Evolutionary conservation across 2,888 invertebrate species (phyloP).

Genomic region (Andrena trimmerana): DNA sequence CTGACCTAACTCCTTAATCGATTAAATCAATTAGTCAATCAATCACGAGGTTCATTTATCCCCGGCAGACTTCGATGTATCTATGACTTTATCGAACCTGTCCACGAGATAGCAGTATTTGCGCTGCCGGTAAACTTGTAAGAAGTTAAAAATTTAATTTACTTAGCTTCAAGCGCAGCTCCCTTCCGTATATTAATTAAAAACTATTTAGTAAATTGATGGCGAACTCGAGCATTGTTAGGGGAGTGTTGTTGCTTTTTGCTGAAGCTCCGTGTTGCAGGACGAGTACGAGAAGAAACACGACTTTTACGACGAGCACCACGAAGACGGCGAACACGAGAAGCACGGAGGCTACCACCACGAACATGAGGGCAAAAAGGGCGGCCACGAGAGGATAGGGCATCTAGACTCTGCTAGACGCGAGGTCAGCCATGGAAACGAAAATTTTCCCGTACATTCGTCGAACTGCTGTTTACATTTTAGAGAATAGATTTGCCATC

Average conservation of each 20-base stretch:
- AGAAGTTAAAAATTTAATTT: constrained; percentile 4
- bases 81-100: neutral
- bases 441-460: neutral
- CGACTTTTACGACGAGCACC: constrained; percentile 91
- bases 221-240: neutral
- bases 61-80: neutral
- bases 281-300: constrained; percentile 92
- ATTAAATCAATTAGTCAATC: neutral
- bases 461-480: neutral
- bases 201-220: constrained; percentile 4
- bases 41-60: neutral
- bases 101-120: neutral
- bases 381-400: constrained; percentile 86
- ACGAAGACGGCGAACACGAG: constrained; percentile 89
- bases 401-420: constrained; percentile 83
- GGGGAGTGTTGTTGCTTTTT: neutral
- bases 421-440: constrained; percentile 69
- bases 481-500: neutral
- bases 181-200: neutral
- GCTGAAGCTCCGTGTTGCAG: constrained; percentile 72
- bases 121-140: neutral
- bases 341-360: constrained; percentile 88
- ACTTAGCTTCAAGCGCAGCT: neutral
- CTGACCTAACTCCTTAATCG: too few species aligned
- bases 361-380: constrained; percentile 86